A percentile compares a stretch with the other conserved stretches of the same genome.
phyloP scores from a whole-genome alignment of 2,888 invertebrate genomes.

The Acanthosoma haemorrhoidale region DNA sequence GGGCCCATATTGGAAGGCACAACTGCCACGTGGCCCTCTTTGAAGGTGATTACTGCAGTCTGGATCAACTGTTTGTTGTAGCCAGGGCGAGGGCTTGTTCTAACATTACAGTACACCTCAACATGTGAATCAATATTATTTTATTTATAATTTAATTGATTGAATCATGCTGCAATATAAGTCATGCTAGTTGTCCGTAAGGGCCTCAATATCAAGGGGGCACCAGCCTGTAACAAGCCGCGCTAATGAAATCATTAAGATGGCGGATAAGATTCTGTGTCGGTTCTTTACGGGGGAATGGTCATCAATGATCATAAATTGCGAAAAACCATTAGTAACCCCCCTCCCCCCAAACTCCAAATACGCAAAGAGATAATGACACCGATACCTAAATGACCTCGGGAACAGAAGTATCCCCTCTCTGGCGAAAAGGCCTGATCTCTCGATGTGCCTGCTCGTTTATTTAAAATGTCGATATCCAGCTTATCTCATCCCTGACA shows the following conservation, averaged over 20 bases:
- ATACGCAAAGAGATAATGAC: background rate
- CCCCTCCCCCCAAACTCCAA: background rate
- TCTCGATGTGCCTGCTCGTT: background rate
- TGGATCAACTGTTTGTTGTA: too few species aligned
- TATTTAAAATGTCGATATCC: background rate
- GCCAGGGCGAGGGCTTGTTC: too few species aligned
- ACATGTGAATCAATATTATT: too few species aligned
- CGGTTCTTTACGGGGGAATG: background rate
- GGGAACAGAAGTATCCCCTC: background rate
- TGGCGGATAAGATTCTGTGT: background rate
- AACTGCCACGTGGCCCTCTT: too few species aligned
- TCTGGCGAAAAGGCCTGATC: background rate
- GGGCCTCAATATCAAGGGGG: too few species aligned
- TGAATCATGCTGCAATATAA: too few species aligned
- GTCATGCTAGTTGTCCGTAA: too few species aligned
- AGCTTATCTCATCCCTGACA: background rate
- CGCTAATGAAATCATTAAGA: background rate
- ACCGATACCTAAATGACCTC: slow-evolving; percentile 5
- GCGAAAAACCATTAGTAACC: background rate
- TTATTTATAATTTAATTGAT: too few species aligned
- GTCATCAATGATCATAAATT: background rate
- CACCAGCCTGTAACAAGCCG: too few species aligned
- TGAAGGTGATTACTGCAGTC: too few species aligned
- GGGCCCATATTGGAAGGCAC: background rate
- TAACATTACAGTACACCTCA: too few species aligned